A percentile compares a stretch with the other conserved stretches of the same genome.
These are phyloP conservation scores for Dynastes grantii DNA, from an alignment of 2,888 invertebrate genomes.

Conservation along the genomic window DNA sequence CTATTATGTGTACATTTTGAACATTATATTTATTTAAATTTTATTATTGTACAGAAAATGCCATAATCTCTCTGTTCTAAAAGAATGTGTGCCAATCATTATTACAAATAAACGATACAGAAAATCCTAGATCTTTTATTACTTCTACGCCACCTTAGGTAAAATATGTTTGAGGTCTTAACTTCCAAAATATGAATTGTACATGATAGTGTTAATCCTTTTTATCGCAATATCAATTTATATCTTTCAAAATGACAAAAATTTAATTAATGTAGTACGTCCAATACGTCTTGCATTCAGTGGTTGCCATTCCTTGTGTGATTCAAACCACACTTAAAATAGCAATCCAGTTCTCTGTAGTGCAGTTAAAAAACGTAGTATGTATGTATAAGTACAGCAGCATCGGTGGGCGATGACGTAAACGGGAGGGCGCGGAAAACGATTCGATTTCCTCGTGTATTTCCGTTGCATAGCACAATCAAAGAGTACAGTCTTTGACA, in stretches of 20 bases:
- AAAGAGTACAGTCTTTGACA: too few species aligned
- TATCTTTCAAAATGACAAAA: too few species aligned
- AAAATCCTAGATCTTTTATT: conserved; percentile 33
- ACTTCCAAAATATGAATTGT: neutral
- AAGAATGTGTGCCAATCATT: conserved; percentile 71
- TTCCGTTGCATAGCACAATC: too few species aligned
- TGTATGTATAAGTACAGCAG: too few species aligned
- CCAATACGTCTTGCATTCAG: too few species aligned
- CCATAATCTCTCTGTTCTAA: conserved; percentile 68
- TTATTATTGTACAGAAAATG: conserved; percentile 67
- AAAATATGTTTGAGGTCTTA: neutral
- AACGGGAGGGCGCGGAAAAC: too few species aligned
- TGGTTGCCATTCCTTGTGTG: too few species aligned
- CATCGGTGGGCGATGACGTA: too few species aligned
- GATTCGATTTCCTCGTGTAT: too few species aligned
- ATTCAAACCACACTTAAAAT: too few species aligned
- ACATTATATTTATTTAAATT: conserved; percentile 64
- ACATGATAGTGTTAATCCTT: neutral
- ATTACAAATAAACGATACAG: conserved; percentile 68
- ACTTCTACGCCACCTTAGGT: neutral
- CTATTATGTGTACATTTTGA: conserved; percentile 60
- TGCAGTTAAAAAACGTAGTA: too few species aligned
- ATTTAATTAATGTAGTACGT: neutral
- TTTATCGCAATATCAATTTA: neutral
- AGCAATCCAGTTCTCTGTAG: too few species aligned